Evolutionary conservation across 2,113 vertebrate species (phyloP), one percentile per base, ranked within the genome.

Genomic region (Tapirus terrestris): DNA sequence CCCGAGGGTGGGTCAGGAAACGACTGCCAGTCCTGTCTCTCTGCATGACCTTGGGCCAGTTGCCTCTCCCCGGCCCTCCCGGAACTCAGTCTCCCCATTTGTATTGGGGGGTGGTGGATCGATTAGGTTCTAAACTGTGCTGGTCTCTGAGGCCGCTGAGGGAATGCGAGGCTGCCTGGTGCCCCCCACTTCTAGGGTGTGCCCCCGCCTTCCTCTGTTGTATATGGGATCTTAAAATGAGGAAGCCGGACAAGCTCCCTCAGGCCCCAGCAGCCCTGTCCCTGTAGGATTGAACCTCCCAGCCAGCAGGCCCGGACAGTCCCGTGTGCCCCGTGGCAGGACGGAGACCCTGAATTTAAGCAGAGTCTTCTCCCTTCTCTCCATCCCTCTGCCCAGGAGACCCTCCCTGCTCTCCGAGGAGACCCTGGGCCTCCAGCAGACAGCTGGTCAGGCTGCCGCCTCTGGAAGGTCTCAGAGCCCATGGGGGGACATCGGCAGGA

Each of bases 321-420:
- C 68, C 36, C 0, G 0, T 0, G 29, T 18, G 51, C 3, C 4
- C 53, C 3, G 1, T 1, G 65, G 10, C 20, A 43, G 76, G 60
- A 23, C 0, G 12, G 68, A 70, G 10, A 7, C 20, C 29, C 75
- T n/a, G 56, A 4, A 3, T 87, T 27, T 81, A 11, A 70, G 53
- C 53, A 53, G 7, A 10, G 27, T 3, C n/a, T 9, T 67, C 4
- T 51, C 63, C 43, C 39, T 8, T 27, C 43, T 43, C 60, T 81
- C 58, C 36, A 79, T 76, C 29, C 14, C 67, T 70, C 51, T 39
- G 21, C 75, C n/a, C 29, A 7, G 51, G 39, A 56, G 33, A 33
- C 58, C 20, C 68, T 6, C 12, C 2, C 31, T 6, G 1, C 89
- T 53, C 63, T 6, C 10, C 0, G 3, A 20, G 13, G 20, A 27